Conservation (phyloP, 1,140 invertebrate species). For the Magallana gigas region DNA sequence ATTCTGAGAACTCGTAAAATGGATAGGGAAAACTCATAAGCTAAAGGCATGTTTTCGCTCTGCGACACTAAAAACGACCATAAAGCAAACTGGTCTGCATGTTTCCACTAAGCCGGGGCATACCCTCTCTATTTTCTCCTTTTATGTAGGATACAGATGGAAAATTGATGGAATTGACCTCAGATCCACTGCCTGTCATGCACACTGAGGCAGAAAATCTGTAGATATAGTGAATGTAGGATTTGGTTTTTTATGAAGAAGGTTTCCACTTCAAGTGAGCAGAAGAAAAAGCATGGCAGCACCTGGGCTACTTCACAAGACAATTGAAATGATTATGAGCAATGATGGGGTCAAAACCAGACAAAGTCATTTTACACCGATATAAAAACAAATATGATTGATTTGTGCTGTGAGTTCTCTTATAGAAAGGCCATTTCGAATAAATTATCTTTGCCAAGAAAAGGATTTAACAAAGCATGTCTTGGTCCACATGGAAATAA, state of each 20-base stretch:
- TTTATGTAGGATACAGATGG: slow-evolving; percentile 14
- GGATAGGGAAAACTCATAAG: slow-evolving; percentile 1
- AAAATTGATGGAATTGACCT: slow-evolving; percentile 34
- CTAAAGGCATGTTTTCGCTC: slow-evolving; percentile 7
- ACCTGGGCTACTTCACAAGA: not conserved
- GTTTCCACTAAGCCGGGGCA: not conserved
- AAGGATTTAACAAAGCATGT: not conserved
- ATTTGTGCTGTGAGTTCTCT: slow-evolving; percentile 19
- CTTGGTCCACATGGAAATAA: not conserved
- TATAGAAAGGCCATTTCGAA: not conserved
- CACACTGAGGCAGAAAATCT: slow-evolving; percentile 30
- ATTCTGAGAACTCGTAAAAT: not conserved
- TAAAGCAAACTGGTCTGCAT: not conserved
- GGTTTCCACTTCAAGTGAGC: not conserved
- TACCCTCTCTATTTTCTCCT: not conserved
- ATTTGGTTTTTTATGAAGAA: slow-evolving; percentile 26
- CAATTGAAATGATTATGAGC: not conserved
- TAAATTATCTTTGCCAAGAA: slow-evolving; percentile 1
- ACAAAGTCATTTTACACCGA: slow-evolving; percentile 29
- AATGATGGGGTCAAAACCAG: slow-evolving; percentile 28
- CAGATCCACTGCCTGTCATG: not conserved
- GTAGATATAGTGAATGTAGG: slow-evolving; percentile 33
- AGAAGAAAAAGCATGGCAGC: not conserved
- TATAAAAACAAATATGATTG: slow-evolving; percentile 14
- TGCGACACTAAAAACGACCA: not conserved